Base-by-base conservation (phyloP, 2,888 invertebrate genomes). In the Cryptocheilus praepositus region DNA sequence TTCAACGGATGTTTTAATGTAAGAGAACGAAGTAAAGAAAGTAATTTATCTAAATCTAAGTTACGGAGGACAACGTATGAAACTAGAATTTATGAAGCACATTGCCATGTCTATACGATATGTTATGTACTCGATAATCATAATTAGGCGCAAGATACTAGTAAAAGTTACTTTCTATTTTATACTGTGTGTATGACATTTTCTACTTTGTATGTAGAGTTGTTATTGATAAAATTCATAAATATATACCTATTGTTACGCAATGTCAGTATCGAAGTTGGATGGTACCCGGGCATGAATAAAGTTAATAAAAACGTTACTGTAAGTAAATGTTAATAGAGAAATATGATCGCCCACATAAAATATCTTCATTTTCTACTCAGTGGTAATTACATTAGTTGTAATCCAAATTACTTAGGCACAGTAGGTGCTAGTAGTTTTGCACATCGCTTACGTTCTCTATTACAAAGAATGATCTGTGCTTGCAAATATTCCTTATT, bases 131-230 rank as follows among this genome's bases (percentile, higher is more conserved):
- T 36, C 64, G 21, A 57, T 49, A 49, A 49, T 16, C 18, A 61
- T 57, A 52, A 51, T 54, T 58, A 22, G 68, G 67, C 56, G 61
- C 57, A 68, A 63, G 28, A 59, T 49, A 70, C 55, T 57, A 55
- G 64, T 67, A 74, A 73, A 66, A 60, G 51, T 70, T 75, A 61
- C 61, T 70, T 70, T 51, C 61, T 79, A 69, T 79, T 76, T 76
- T 73, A 68, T 78, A 64, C 53, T 64, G 59, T 73, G 78, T 58
- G 54, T 65, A 68, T 67, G 67, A 58, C 69, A 64, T 66, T 68
- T 68, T 72, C 75, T 72, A 74, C 65, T 77, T 72, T 70, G 63
- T 70, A 71, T n/a, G 43, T 71, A 64, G 52, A 45, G 36, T 68
- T 73, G 71, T 78, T 79, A 70, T 61, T 62, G 57, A 68, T 58